Evolutionary conservation across 2,797 vertebrate genomes (phyloP).

Genomic region (Xyrichtys novacula): DNA sequence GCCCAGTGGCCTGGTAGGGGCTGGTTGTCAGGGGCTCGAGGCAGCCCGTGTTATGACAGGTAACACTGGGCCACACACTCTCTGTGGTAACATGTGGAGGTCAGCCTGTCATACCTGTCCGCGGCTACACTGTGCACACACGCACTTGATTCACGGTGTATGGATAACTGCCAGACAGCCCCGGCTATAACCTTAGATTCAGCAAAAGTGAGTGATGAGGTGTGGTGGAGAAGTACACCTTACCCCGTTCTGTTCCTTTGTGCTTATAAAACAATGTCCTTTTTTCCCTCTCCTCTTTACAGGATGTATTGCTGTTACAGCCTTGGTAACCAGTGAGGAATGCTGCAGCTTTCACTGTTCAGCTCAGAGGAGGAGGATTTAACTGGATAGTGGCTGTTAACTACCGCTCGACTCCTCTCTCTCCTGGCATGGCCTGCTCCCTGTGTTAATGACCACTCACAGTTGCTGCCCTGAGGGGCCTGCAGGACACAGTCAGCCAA

Average conservation of each 20-base stretch:
- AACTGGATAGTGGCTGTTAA: slow-evolving; percentile 72
- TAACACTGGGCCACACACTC: slow-evolving; percentile 77
- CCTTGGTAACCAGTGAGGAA: slow-evolving; percentile 41
- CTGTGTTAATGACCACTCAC: slow-evolving; percentile 75
- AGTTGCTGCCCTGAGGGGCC: slow-evolving; percentile 70
- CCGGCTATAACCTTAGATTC: slow-evolving; percentile 66
- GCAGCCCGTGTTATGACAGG: slow-evolving; percentile 80
- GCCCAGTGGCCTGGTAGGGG: slow-evolving; percentile 76
- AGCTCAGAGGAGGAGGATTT: slow-evolving; percentile 52
- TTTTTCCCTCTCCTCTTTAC: slow-evolving; percentile 52
- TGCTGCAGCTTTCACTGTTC: slow-evolving; percentile 54
- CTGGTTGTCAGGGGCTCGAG: slow-evolving; percentile 64
- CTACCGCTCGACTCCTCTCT: slow-evolving; percentile 67
- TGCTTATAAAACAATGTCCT: slow-evolving; percentile 51
- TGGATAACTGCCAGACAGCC: slow-evolving; percentile 72
- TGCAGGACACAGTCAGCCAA: slow-evolving; percentile 64
- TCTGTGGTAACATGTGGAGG: slow-evolving; percentile 75
- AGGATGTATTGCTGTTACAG: slow-evolving; percentile 55
- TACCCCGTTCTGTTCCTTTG: slow-evolving; percentile 49
- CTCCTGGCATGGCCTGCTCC: slow-evolving; percentile 66
- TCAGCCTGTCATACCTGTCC: slow-evolving; percentile 81
- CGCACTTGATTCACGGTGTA: slow-evolving; percentile 58
- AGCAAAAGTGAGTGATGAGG: slow-evolving; percentile 67
- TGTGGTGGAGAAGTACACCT: slow-evolving; percentile 52
- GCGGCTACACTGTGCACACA: slow-evolving; percentile 37